Conservation (phyloP, 2,797 vertebrate species). For the Hemitrygon akajei region DNA sequence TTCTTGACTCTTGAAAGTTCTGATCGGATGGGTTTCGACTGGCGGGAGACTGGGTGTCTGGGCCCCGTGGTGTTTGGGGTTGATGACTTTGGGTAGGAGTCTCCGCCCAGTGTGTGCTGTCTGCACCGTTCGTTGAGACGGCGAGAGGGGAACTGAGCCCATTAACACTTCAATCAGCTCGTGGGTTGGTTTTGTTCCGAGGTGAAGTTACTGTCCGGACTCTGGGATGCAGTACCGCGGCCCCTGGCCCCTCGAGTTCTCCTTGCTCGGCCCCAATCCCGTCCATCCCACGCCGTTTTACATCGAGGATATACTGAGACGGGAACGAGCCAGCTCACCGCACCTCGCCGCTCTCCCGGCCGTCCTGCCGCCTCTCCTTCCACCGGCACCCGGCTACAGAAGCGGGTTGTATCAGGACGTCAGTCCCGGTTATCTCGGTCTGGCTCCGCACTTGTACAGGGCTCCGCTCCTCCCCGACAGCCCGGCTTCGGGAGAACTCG, state of each 20-base stretch:
- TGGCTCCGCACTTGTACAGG: neutral
- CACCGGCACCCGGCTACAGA: neutral
- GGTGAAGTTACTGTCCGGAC: neutral
- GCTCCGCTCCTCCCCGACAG: neutral
- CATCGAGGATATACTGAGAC: constrained; percentile 1
- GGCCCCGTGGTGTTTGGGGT: too few species aligned
- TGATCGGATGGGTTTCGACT: too few species aligned
- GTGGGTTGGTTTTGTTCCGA: neutral
- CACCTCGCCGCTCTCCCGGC: neutral
- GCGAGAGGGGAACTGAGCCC: too few species aligned
- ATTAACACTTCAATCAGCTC: neutral
- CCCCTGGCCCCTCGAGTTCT: neutral
- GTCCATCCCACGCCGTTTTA: neutral
- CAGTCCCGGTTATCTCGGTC: neutral
- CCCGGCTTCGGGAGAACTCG: neutral
- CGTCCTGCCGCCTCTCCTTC: neutral
- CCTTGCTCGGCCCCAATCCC: neutral
- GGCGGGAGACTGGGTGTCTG: too few species aligned
- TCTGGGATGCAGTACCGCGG: neutral
- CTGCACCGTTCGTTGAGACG: neutral
- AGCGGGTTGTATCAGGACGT: neutral
- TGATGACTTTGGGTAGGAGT: neutral
- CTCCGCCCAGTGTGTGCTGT: neutral
- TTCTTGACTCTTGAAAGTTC: too few species aligned
- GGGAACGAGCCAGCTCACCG: too few species aligned